Percentiles rank a stretch among this genome's conserved stretches.
Evolutionary conservation across 2,888 invertebrate species (phyloP).

Genomic region (Oligia strigilis): DNA sequence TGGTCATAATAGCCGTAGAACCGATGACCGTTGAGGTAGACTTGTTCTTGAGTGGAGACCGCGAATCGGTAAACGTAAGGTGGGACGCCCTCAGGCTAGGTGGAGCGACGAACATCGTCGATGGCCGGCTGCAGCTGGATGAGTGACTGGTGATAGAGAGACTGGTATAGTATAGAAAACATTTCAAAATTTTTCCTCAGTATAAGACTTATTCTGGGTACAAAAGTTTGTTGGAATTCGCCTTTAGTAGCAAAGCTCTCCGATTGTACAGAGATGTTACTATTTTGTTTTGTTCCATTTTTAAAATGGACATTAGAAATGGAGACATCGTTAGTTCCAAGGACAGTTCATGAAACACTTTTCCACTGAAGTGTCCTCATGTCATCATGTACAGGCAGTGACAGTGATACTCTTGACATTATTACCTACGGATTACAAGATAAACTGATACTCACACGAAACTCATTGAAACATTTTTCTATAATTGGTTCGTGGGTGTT

Average conservation of each 20-base stretch:
- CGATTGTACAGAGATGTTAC: too few relatives aligned
- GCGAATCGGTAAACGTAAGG: too few relatives aligned
- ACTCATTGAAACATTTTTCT: slow-evolving; percentile 3
- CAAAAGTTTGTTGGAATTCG: neutral
- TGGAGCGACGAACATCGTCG: too few relatives aligned
- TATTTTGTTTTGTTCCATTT: neutral
- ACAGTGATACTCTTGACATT: slow-evolving; percentile 57
- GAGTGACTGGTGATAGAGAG: too few relatives aligned
- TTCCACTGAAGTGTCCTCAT: slow-evolving; percentile 28
- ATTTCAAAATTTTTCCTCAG: neutral
- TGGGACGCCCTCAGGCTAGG: too few relatives aligned
- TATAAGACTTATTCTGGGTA: neutral
- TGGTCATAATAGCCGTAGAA: too few relatives aligned
- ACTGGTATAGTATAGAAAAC: neutral
- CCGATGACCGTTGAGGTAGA: too few relatives aligned
- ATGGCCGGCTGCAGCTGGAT: too few relatives aligned
- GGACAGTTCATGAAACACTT: slow-evolving; percentile 24
- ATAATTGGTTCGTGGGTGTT: slow-evolving; percentile 48
- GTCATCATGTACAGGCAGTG: slow-evolving; percentile 20
- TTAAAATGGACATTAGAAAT: neutral
- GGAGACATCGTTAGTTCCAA: slow-evolving; percentile 8
- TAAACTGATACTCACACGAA: slow-evolving; percentile 13
- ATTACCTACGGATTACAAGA: slow-evolving; percentile 4
- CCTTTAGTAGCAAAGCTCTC: neutral
- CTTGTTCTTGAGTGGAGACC: too few relatives aligned